Evolutionary conservation across 2,888 invertebrate species (phyloP).

Genomic region (Mayetiola destructor): DNA sequence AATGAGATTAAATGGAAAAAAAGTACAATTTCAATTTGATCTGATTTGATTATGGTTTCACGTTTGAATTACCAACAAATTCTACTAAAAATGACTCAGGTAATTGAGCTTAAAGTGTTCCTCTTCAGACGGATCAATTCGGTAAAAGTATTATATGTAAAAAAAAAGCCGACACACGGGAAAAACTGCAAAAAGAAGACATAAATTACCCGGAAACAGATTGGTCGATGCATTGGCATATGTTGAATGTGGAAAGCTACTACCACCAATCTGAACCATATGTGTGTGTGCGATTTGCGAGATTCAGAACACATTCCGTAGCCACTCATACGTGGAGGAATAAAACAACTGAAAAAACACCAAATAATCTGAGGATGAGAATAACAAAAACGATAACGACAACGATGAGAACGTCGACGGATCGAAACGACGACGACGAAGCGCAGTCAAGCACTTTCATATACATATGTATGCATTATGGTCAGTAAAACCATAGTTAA

Average conservation of each 20-base stretch:
- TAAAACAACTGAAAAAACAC: neutral
- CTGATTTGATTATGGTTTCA: constrained; percentile 12
- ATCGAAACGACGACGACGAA: too few species aligned
- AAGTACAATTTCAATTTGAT: constrained; percentile 4
- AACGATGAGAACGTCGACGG: too few species aligned
- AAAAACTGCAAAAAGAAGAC: neutral
- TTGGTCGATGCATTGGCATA: too few species aligned
- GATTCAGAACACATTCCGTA: neutral
- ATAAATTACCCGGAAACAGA: too few species aligned
- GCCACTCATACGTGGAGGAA: neutral
- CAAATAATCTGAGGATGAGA: constrained; percentile 3
- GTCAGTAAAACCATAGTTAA: too few species aligned
- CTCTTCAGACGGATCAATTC: neutral
- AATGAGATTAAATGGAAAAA: constrained; percentile 1
- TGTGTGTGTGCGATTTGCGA: neutral
- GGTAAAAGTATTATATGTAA: neutral
- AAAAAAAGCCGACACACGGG: neutral
- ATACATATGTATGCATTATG: constrained; percentile 2
- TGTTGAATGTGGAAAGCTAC: too few species aligned
- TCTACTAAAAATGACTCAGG: constrained; percentile 9
- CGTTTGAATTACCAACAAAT: constrained; percentile 8
- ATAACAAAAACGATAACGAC: too few species aligned
- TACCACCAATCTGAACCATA: too few species aligned
- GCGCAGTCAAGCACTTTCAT: constrained; percentile 9
- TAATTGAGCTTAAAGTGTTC: constrained; percentile 11